Conservation (phyloP, 2,113 vertebrate species). For the Mustela nigripes region DNA sequence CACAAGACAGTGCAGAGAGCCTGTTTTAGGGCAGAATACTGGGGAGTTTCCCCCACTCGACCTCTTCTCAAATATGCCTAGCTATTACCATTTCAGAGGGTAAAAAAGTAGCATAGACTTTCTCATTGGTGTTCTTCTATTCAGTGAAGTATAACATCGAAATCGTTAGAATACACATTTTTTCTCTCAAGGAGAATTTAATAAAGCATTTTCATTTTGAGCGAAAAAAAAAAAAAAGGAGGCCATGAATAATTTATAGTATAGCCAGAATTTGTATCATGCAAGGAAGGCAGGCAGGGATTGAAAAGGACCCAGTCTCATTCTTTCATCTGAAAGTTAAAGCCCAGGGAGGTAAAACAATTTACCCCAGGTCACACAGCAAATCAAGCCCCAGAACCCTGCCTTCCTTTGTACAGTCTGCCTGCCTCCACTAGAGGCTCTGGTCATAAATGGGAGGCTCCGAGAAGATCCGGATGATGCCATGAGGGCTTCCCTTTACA, state of each 20-base stretch:
- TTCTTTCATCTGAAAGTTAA: not conserved
- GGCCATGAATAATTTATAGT: conserved; percentile 45
- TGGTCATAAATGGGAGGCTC: not conserved
- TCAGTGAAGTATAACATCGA: conserved; percentile 22
- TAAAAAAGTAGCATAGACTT: not conserved
- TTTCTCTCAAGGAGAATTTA: not conserved
- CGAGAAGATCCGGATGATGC: not conserved
- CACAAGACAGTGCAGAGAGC: not conserved
- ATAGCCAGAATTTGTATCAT: conserved; percentile 16
- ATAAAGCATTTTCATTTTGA: conserved; percentile 50
- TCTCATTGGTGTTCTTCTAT: not conserved
- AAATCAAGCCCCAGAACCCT: not conserved
- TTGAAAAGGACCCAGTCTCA: conserved; percentile 14
- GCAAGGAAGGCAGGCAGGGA: not conserved
- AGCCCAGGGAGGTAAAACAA: not conserved
- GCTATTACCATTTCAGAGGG: not conserved
- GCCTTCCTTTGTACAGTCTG: not conserved
- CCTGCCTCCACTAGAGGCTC: not conserved
- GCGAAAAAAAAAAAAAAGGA: not conserved
- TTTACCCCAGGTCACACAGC: not conserved
- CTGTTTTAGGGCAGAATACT: not conserved
- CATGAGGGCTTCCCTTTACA: conserved; percentile 21
- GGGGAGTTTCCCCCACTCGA: not conserved
- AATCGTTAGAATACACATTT: conserved; percentile 1
- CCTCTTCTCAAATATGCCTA: not conserved